Conservation (phyloP, 2,113 vertebrate genomes). For the Thalassarche chlororhynchos region DNA sequence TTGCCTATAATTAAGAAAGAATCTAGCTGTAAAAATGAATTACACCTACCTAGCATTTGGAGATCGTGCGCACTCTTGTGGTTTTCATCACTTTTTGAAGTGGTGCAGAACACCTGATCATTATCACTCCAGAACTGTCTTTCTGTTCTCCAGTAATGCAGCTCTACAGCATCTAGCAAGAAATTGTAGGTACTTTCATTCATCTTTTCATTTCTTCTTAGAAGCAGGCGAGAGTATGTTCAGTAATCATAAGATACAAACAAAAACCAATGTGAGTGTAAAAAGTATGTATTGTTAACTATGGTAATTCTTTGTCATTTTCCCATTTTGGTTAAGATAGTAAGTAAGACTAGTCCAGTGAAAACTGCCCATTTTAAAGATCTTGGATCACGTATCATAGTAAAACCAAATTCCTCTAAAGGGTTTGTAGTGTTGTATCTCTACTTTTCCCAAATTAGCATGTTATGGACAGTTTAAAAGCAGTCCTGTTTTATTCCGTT, state of each 20-base stretch:
- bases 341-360: neutral
- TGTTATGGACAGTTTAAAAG: neutral
- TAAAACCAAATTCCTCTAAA: neutral
- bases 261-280: neutral
- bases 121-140: neutral
- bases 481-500: neutral
- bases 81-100: neutral
- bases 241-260: neutral
- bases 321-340: neutral
- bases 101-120: neutral
- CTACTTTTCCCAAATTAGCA: neutral
- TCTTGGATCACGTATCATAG: neutral
- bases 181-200: neutral
- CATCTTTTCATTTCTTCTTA: neutral
- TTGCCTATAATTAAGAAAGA: neutral
- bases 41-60: neutral
- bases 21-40: neutral
- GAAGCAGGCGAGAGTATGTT: neutral
- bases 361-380: neutral
- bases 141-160: neutral
- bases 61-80: accelerated
- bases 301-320: neutral
- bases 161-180: neutral
- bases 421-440: neutral
- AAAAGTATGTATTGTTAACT: neutral